Base-by-base conservation (phyloP, 2,888 invertebrate genomes). In the Lithophane leautieri region DNA sequence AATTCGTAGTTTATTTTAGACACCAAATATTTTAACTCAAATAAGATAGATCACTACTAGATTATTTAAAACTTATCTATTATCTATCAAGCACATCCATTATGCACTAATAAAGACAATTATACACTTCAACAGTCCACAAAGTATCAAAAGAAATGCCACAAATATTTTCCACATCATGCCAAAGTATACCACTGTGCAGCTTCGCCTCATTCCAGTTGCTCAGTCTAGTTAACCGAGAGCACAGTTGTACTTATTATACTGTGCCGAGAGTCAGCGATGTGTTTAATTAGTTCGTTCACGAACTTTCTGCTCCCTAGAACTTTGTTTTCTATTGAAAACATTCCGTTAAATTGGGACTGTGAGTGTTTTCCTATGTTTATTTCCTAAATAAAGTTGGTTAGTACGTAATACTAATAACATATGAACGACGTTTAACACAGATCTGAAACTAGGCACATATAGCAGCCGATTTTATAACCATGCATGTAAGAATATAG, bases 271-370 rank as follows among this genome's bases (percentile, higher is more conserved):
- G 67, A 67, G 62, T 44, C 70, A 74, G 67, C 70, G 58, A 74
- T 44, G 80, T 79, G 74, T 79, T 83, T 70, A 79, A 81, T 83
- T 83, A 70, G 50, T 66, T 78, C 22, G 28, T 81, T 74, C 68
- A 44, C 67, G 19, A 79, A 80, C 70, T 79, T 60, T 68, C 62
- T 60, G 65, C 28, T 56, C 52, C 8, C 25, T n/a, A 7, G n/a
- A 50, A 56, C 62, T 80, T 70, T 68, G 70, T 79, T 79, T 54
- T 28, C 44, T 19, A 40, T 62, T 70, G n/a, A 66, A 69, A 82
- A 44, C 34, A 25, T 50, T 63, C 16, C 34, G 42, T 80, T 42
- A 12, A 62, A 56, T 25, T 19, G n/a, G 22, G 14, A 40, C n/a
- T 47, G 42, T 34, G 28, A 47, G 34, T 60, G 19, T 50, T n/a